Conservation (phyloP, 2,113 vertebrate species). For the Accipiter virgatus region DNA sequence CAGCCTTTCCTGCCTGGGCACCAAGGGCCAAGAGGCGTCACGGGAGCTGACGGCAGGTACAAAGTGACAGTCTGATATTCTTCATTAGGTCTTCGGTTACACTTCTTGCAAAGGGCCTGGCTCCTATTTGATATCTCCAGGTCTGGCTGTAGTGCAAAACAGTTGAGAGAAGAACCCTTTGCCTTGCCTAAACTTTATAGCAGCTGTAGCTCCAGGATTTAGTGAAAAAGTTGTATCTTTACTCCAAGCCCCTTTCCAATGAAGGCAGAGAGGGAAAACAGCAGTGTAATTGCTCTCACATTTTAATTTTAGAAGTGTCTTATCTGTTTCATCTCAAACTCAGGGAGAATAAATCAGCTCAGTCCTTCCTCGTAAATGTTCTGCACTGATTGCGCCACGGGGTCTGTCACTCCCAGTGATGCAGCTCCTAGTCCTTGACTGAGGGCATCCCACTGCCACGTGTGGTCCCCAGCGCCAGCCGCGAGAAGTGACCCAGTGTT, state of each 20-base stretch:
- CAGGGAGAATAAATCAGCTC: neutral
- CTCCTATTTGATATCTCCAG: neutral
- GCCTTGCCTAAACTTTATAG: neutral
- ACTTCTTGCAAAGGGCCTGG: neutral
- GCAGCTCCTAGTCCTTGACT: rapidly evolving
- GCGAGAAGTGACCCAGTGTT: rapidly evolving
- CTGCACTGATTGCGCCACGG: rapidly evolving
- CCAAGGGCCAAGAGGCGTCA: neutral
- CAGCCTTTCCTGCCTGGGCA: neutral
- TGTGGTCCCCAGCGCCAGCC: rapidly evolving
- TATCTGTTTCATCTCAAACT: neutral
- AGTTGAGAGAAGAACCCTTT: neutral
- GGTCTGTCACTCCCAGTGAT: too few relatives aligned
- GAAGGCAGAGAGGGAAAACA: too few relatives aligned
- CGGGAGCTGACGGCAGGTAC: neutral
- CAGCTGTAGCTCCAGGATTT: neutral
- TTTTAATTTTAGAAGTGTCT: neutral
- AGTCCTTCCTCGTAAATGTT: neutral
- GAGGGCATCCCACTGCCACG: rapidly evolving
- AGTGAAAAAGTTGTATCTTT: neutral
- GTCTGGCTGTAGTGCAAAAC: neutral
- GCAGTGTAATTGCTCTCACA: neutral
- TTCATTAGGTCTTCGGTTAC: rapidly evolving
- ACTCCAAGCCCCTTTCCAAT: neutral
- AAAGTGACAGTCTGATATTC: rapidly evolving